Conservation (phyloP, 2,888 invertebrate genomes). For the Ganaspis brasiliensis region DNA sequence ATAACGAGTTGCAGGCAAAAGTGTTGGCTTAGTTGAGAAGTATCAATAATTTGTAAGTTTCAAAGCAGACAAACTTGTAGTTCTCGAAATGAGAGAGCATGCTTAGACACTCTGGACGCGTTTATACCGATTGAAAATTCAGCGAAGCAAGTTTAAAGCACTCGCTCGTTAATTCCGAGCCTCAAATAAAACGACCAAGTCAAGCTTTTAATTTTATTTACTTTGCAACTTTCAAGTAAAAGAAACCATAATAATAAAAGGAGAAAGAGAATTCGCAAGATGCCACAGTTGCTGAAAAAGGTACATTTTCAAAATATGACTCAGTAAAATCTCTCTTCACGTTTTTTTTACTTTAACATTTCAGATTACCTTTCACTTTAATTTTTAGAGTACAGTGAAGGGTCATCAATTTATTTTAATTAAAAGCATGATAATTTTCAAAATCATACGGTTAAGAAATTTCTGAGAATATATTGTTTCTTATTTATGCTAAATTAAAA, state of each 20-base stretch:
- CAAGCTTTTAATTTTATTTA: conserved; percentile 32
- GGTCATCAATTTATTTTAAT: too few relatives aligned
- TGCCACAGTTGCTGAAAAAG: too few relatives aligned
- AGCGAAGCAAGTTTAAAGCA: conserved; percentile 25
- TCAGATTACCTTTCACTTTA: too few relatives aligned
- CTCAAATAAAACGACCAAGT: conserved; percentile 22
- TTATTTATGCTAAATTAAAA: too few relatives aligned
- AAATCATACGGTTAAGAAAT: too few relatives aligned
- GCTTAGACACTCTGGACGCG: conserved; percentile 12
- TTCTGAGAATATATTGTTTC: too few relatives aligned
- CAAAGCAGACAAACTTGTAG: background rate
- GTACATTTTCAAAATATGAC: too few relatives aligned
- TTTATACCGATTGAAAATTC: conserved; percentile 28
- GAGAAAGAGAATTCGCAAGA: background rate
- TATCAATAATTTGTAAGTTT: background rate
- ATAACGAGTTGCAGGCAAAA: background rate
- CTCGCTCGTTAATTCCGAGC: conserved; percentile 20
- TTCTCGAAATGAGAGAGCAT: background rate
- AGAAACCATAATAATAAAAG: background rate
- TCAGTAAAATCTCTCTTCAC: too few relatives aligned
- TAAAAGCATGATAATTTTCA: too few relatives aligned
- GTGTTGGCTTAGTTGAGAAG: conserved; percentile 12
- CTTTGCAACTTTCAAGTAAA: background rate
- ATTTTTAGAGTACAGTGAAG: too few relatives aligned
- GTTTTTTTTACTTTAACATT: too few relatives aligned